Percentiles rank a stretch among this genome's conserved stretches.
These are phyloP conservation scores for Tipula unca DNA, from an alignment of 2,888 invertebrate species.

Conservation along the genomic window DNA sequence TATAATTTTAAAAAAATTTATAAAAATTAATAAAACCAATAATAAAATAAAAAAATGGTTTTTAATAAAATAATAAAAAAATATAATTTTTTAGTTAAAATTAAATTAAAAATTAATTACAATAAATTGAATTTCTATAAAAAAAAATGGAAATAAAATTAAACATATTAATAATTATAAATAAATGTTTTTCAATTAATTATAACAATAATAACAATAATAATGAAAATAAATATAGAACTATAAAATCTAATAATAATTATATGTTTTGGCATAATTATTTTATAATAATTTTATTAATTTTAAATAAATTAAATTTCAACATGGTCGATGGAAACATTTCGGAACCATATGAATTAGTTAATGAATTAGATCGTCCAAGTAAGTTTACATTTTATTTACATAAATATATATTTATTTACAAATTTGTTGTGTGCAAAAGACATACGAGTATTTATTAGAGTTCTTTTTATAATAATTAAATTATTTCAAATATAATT, in stretches of 20 bases:
- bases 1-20: neutral
- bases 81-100: neutral
- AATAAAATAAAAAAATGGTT: neutral
- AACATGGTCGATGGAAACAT: neutral
- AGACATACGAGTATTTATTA: neutral
- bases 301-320: constrained; percentile 18
- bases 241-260: neutral
- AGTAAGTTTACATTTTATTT: constrained; percentile 14
- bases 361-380: constrained; percentile 20
- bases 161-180: neutral
- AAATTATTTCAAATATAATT: neutral
- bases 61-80: constrained; percentile 8
- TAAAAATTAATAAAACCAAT: neutral
- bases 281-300: constrained; percentile 1
- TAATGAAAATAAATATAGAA: neutral
- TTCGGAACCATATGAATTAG: constrained; percentile 1
- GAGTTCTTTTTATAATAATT: neutral
- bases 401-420: neutral
- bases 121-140: neutral
- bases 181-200: neutral
- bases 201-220: neutral
- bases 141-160: constrained; percentile 8
- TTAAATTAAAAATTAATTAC: neutral
- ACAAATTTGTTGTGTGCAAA: neutral
- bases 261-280: neutral